These are phyloP conservation scores for Papilio protenor DNA, from an alignment of 2,888 invertebrate genomes.

Conservation along the genomic window DNA sequence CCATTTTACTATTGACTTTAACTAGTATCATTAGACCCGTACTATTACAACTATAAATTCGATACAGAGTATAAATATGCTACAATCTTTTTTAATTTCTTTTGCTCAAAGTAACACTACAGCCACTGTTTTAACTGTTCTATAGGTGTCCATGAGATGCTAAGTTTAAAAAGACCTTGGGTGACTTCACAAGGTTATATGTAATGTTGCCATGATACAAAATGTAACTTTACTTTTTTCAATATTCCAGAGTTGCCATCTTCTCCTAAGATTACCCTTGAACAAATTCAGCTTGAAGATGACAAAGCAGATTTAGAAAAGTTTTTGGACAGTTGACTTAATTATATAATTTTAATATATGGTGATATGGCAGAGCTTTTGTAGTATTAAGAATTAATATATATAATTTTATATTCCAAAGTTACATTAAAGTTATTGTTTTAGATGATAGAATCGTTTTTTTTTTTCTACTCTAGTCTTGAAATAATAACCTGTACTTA, in stretches of 20 bases:
- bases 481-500: conserved; percentile 59
- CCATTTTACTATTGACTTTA: too few relatives aligned
- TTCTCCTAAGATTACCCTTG: conserved; percentile 65
- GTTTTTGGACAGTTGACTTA: conserved; percentile 73
- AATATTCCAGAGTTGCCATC: conserved; percentile 60
- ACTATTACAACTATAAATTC: too few relatives aligned
- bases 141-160: too few relatives aligned
- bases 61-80: too few relatives aligned
- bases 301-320: conserved; percentile 71
- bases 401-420: conserved; percentile 62
- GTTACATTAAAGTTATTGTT: conserved; percentile 60
- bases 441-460: conserved; percentile 61
- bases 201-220: not conserved
- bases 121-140: too few relatives aligned
- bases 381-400: conserved; percentile 53
- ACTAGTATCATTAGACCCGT: too few relatives aligned
- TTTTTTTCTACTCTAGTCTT: conserved; percentile 41
- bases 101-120: too few relatives aligned
- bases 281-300: conserved; percentile 75
- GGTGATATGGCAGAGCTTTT: conserved; percentile 61
- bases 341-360: conserved; percentile 44
- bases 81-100: too few relatives aligned
- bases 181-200: not conserved
- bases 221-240: conserved; percentile 1
- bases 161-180: too few relatives aligned